phyloP scores from a whole-genome alignment of 2,888 invertebrate species.

The Dasysyrphus albostriatus region DNA sequence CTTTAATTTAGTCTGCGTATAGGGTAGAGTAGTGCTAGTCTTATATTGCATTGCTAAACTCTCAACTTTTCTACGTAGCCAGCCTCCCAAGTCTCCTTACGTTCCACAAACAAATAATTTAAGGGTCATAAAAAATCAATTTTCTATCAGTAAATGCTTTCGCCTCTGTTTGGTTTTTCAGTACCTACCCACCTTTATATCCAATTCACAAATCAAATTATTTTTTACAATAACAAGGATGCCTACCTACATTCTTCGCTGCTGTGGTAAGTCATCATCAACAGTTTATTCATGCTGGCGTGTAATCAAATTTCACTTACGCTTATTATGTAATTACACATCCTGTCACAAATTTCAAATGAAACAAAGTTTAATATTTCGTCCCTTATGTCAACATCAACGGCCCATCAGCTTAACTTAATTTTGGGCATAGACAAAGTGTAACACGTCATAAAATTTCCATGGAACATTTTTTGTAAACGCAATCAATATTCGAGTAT shows the following conservation, averaged over 20 bases:
- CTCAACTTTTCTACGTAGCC: background rate
- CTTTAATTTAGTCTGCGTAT: too few relatives aligned
- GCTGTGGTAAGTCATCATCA: conserved; percentile 35
- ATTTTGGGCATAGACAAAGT: conserved; percentile 64
- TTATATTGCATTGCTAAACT: background rate
- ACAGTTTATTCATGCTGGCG: conserved; percentile 44
- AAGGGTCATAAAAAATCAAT: background rate
- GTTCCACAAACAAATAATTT: background rate
- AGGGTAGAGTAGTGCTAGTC: background rate
- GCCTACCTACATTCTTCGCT: background rate
- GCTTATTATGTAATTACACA: conserved; percentile 71
- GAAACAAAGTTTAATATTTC: conserved; percentile 73
- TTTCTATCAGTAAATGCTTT: background rate
- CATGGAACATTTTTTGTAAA: conserved; percentile 51
- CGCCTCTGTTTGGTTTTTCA: background rate
- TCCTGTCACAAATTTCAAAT: conserved; percentile 71
- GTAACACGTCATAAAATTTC: conserved; percentile 70
- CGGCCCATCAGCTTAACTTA: conserved; percentile 72
- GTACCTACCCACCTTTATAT: conserved; percentile 1
- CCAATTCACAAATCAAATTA: conserved; percentile 37
- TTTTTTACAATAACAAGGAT: conserved; percentile 29
- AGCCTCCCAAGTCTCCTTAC: background rate
- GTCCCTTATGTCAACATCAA: conserved; percentile 67
- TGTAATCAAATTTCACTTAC: conserved; percentile 72
- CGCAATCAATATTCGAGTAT: conserved; percentile 49